A percentile compares a stretch with the other conserved stretches of the same genome.
Conservation (phyloP, 2,888 invertebrate genomes). For the Acronicta psi region DNA sequence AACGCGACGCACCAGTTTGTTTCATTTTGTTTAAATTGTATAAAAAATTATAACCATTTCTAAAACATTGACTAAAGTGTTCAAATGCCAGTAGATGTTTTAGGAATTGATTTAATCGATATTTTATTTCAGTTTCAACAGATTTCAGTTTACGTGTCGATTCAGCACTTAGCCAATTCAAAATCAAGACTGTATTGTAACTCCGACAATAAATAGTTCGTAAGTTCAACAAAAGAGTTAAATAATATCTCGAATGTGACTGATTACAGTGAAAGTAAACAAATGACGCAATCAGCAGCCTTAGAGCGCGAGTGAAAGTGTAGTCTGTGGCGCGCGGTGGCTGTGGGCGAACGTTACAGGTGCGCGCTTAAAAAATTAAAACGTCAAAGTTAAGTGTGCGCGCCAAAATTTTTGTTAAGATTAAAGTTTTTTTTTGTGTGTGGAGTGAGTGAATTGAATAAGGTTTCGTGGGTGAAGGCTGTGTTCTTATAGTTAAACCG, state of each 20-base stretch:
- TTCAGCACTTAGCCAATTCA: conserved; percentile 45
- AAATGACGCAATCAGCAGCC: conserved; percentile 67
- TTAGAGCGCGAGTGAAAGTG: conserved; percentile 72
- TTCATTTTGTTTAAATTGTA: background rate
- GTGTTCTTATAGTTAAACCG: conserved; percentile 76
- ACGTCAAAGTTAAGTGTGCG: conserved; percentile 45
- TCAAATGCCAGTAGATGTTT: conserved; percentile 1
- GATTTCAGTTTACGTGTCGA: conserved; percentile 45
- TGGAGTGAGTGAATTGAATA: conserved; percentile 50
- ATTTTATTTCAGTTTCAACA: conserved; percentile 16
- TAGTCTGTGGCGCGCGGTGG: conserved; percentile 68
- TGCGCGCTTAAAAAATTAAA: conserved; percentile 51
- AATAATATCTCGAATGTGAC: conserved; percentile 48
- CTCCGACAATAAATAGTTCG: conserved; percentile 57
- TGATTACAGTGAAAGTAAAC: conserved; percentile 66
- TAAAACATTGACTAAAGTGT: conserved; percentile 2
- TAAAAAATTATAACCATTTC: background rate
- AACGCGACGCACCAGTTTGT: conserved; percentile 53
- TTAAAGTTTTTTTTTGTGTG: conserved; percentile 29
- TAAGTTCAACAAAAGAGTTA: conserved; percentile 44
- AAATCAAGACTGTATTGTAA: conserved; percentile 50
- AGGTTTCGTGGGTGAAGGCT: conserved; percentile 69
- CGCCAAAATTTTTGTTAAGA: conserved; percentile 46
- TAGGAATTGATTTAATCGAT: conserved; percentile 11
- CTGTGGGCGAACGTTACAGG: conserved; percentile 60